Conservation (phyloP, 2,888 invertebrate genomes). For the Plutella xylostella region DNA sequence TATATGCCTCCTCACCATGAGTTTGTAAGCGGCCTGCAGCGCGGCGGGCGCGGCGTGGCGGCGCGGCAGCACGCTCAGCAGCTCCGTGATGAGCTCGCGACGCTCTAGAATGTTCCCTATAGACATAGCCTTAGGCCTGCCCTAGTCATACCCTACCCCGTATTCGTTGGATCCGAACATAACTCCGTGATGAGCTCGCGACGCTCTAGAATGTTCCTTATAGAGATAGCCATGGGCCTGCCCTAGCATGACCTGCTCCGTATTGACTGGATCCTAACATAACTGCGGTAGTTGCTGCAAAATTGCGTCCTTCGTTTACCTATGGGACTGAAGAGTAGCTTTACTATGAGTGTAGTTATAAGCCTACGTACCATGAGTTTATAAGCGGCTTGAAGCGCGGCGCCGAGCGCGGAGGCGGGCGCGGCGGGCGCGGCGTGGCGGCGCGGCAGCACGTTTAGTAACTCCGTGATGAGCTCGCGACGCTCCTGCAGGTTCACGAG, state of each 20-base stretch:
- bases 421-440: constrained; percentile 77
- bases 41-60: constrained; percentile 54
- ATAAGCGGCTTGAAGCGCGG: constrained; percentile 92
- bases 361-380: constrained; percentile 79
- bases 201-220: constrained; percentile 92
- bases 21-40: constrained; percentile 4
- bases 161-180: too few species aligned
- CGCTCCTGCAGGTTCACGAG: constrained; percentile 92
- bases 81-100: constrained; percentile 79
- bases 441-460: constrained; percentile 82
- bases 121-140: too few species aligned
- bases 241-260: too few species aligned
- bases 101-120: constrained; percentile 92
- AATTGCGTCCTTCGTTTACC: too few species aligned
- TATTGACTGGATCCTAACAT: too few species aligned
- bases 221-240: too few species aligned
- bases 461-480: constrained; percentile 79
- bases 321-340: too few species aligned
- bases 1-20: too few species aligned
- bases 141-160: too few species aligned
- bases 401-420: constrained; percentile 88
- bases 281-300: too few species aligned
- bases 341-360: too few species aligned
- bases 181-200: constrained; percentile 80
- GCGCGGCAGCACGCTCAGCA: constrained; percentile 78